Base-by-base conservation (phyloP, 35 echinoderm and acorn worm genomes). In the Amphiura filiformis region DNA sequence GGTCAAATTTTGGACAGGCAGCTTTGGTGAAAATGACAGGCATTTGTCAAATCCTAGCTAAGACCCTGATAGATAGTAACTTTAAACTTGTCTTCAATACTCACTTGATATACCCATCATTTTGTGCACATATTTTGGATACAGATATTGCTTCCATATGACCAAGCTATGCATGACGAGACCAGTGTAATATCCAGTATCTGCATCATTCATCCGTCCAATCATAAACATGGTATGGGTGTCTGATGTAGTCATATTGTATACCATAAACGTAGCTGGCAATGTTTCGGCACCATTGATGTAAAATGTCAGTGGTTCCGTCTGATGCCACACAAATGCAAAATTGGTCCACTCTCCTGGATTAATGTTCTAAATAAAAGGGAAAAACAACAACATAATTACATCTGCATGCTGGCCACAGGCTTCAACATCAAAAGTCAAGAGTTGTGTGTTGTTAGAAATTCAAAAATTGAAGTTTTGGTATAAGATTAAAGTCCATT, bases 21-120 rank as follows among this genome's bases (percentile, higher is more conserved):
- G n/a, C n/a, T n/a, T n/a, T n/a, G n/a, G n/a, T n/a, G n/a, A n/a
- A n/a, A n/a, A n/a, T n/a, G n/a, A n/a, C n/a, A n/a, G n/a, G n/a
- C n/a, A n/a, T n/a, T n/a, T n/a, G n/a, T n/a, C n/a, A n/a, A n/a
- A n/a, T n/a, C n/a, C n/a, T n/a, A n/a, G n/a, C 56, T 61, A 15
- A n/a, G 56, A 61, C 13, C 13, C 13, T 13, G 13, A n/a, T n/a
- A 13, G 13, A 61, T n/a, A n/a, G n/a, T n/a, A n/a, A n/a, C n/a
- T n/a, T 32, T 23, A 1, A 32, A 32, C 28, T 23, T 78, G 13
- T 1, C 1, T 15, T 31, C 13, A 23, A 52, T 36, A 76, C 83
- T 89, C 81, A 97, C 95, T 78, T 56, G 95, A 84, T 20, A 97
- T 79, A 28, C 95, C 95, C 1, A 97, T 65, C 31, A 97, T 38